Evolutionary conservation across 2,113 vertebrate species (phyloP).

Genomic region (Sorex fumeus): DNA sequence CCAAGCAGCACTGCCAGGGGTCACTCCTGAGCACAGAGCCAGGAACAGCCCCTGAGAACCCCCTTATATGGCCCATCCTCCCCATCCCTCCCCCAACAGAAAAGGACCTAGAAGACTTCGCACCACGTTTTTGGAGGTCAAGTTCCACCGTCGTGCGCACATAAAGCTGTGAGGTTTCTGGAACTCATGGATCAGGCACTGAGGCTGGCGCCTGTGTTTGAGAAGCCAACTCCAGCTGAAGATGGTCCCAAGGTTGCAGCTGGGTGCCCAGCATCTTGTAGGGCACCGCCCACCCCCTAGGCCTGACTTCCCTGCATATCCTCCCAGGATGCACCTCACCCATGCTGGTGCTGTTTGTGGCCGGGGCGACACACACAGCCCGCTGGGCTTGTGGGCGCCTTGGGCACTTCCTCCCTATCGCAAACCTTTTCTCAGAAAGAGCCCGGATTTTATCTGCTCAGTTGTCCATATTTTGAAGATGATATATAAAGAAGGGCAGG

Average conservation of each 20-base stretch:
- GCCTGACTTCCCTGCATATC: accelerated
- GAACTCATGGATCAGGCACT: too few species aligned
- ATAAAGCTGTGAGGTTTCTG: too few species aligned
- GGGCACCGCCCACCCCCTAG: not conserved
- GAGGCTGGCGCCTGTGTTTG: too few species aligned
- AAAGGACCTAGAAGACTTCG: too few species aligned
- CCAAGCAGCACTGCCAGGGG: too few species aligned
- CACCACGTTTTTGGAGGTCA: too few species aligned
- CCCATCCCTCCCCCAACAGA: too few species aligned
- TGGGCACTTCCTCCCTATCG: not conserved
- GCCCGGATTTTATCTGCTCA: not conserved
- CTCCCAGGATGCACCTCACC: not conserved
- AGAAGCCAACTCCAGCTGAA: not conserved
- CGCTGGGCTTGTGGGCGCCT: not conserved
- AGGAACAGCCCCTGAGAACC: too few species aligned
- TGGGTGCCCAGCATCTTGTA: not conserved
- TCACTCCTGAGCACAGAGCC: too few species aligned
- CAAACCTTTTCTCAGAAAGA: not conserved
- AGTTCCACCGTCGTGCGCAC: too few species aligned
- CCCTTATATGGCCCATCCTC: too few species aligned
- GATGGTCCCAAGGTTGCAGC: not conserved
- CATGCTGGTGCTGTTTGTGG: not conserved
- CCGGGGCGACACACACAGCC: not conserved
- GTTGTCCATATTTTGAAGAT: too few species aligned
- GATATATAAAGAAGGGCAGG: not conserved